Evolutionary conservation across 1,140 invertebrate species (phyloP), one percentile per base, ranked within the genome.

Genomic region (Neomicropteryx cornuta): DNA sequence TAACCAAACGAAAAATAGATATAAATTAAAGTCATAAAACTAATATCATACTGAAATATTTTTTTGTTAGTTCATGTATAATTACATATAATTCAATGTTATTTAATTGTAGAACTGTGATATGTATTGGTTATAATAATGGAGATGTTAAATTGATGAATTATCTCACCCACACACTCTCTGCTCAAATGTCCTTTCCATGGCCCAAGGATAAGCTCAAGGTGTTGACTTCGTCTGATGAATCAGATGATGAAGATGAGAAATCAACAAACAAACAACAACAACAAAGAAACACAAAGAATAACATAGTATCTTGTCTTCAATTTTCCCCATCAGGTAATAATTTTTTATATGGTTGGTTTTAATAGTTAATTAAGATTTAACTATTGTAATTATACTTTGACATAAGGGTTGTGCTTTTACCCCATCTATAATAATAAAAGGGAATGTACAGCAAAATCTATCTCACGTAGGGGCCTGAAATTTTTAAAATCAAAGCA

Each of bases 241-340:
- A 30, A 14, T 5, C 18, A 44, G 24, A 40, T 18, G 41, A 39
- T 8, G 28, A 23, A 8, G 38, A 19, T 24, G 28, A 43, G 5
- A n/a, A n/a, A n/a, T n/a, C n/a, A n/a, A n/a, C n/a, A n/a, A n/a
- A n/a, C 62, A 36, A 49, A 49, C 24, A 44, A 50, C 5, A 44
- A 53, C 41, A 38, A 38, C 6, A 50, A 55, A 27, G 35, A 55
- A n/a, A 50, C 34, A 1, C 44, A 46, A 17, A 61, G 56, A 0
- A 42, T 51, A 6, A 37, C 60, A 6, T 49, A 46, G 58, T 67
- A 11, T 64, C 66, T 4, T 64, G 60, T 31, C 43, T 73, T 3
- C 59, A 64, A 46, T 72, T 67, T 51, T 68, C 69, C 0, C 58
- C 58, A 4, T 60, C 62, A 50, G 65, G 68, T 70, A 44, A 43